Evolutionary conservation across 2,113 vertebrate species (phyloP), one percentile per base, ranked within the genome.

Genomic region (Phalacrocorax brasilianus): DNA sequence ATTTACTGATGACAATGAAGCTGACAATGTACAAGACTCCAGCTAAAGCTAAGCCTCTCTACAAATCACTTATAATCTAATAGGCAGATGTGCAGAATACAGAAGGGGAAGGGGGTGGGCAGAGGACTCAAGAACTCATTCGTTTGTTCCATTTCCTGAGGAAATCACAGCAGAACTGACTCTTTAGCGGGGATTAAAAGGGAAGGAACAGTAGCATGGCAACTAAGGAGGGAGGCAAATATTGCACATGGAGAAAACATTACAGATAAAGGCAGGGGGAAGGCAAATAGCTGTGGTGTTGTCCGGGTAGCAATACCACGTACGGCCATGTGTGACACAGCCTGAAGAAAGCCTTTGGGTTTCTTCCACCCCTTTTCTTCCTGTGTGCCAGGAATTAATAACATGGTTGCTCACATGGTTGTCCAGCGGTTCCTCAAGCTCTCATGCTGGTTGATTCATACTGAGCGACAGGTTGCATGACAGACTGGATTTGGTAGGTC

Each of bases 111-210:
- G 24, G 32, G 68, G 47, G 26, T 55, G 42, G 23, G 73, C 74
- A 94, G 77, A 93, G 13, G 27, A 63, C 67, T 95, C 49, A 49
- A 92, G 67, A 96, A 97, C 45, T 92, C 91, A 45, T 40, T 78
- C 9, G 80, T 92, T 95, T 94, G 32, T 82, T 93, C 93, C 84
- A 78, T 91, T 97, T 96, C 91, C 96, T 96, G 95, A 89, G 92
- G 84, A 97, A 97, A 96, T 95, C 70, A 30, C 70, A 22, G 86
- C 50, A 94, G 50, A 92, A 81, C 62, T 70, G 80, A 66, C 55
- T 76, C 80, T 89, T 89, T 53, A 91, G 30, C 1, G 5, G 42
- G 62, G 73, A 76, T 76, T 68, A 73, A 87, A 94, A 87, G 52
- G 77, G 77, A 95, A 88, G 1, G 42, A 89, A 91, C 45, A 91